phyloP scores from a whole-genome alignment of 2,888 invertebrate genomes.

The Limnephilus auricula region DNA sequence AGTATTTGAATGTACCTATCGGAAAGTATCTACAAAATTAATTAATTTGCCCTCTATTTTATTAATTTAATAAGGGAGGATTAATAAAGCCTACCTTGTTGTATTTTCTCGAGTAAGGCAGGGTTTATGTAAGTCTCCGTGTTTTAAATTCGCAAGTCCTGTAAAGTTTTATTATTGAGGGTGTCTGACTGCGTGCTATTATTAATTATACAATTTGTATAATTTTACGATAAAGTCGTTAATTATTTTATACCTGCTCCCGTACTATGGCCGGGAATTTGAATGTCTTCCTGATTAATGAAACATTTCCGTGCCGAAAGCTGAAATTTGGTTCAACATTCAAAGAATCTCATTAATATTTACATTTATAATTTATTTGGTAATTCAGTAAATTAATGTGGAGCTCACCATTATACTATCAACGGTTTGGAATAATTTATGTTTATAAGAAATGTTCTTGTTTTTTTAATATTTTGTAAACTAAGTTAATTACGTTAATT shows the following conservation, averaged over 20 bases:
- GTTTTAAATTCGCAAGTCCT: not conserved
- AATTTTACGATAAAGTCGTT: constrained; percentile 45
- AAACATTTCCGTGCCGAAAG: constrained; percentile 34
- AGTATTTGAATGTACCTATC: not conserved
- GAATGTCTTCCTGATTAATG: constrained; percentile 28
- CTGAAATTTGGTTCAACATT: constrained; percentile 9
- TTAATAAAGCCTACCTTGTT: not conserved
- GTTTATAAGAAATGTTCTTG: not conserved
- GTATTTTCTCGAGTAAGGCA: not conserved
- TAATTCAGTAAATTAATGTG: not conserved
- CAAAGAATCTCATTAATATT: constrained; percentile 32
- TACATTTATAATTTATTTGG: constrained; percentile 12
- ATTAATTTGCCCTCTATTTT: not conserved
- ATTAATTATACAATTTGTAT: constrained; percentile 49
- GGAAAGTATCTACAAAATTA: not conserved
- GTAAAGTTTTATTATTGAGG: constrained; percentile 18
- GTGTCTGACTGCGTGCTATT: constrained; percentile 37
- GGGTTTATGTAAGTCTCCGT: not conserved
- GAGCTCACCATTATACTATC: not conserved
- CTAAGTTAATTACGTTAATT: no score
- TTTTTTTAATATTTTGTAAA: not conserved
- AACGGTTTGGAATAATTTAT: not conserved
- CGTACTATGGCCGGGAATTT: not conserved
- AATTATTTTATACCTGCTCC: constrained; percentile 34
- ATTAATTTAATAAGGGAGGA: not conserved